These are phyloP conservation scores for Tetramorium alpestre DNA, from an alignment of 1,140 invertebrate species.

Conservation along the genomic window DNA sequence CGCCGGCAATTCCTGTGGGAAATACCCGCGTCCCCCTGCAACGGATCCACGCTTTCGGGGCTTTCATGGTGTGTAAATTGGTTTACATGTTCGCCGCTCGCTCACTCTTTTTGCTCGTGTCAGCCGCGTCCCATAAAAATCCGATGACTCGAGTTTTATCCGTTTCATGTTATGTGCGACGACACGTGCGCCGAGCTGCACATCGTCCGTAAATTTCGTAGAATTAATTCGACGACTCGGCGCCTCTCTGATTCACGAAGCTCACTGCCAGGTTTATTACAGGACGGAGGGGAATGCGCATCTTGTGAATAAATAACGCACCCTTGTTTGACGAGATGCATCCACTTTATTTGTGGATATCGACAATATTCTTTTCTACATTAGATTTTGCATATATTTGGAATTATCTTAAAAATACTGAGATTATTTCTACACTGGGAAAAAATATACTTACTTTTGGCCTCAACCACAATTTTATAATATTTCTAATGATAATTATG, in stretches of 20 bases:
- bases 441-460: too few relatives aligned
- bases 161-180: constrained; percentile 25
- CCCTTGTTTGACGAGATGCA: background rate
- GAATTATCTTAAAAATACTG: background rate
- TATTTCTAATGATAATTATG: too few relatives aligned
- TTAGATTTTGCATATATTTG: background rate
- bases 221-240: constrained; percentile 64
- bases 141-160: constrained; percentile 58
- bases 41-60: constrained; percentile 76
- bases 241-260: constrained; percentile 32
- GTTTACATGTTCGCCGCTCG: constrained; percentile 78
- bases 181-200: constrained; percentile 62
- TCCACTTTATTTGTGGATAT: background rate
- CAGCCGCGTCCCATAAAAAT: constrained; percentile 55
- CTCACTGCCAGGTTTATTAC: background rate
- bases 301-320: background rate
- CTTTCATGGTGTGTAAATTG: constrained; percentile 83
- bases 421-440: background rate
- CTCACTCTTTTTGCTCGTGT: background rate
- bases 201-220: constrained; percentile 46
- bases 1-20: constrained; percentile 83
- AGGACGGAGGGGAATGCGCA: background rate
- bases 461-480: too few relatives aligned
- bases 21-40: constrained; percentile 79
- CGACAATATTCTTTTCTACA: background rate